These are phyloP conservation scores for Onchidella celtica DNA, from an alignment of 2,888 invertebrate genomes.

Conservation along the genomic window DNA sequence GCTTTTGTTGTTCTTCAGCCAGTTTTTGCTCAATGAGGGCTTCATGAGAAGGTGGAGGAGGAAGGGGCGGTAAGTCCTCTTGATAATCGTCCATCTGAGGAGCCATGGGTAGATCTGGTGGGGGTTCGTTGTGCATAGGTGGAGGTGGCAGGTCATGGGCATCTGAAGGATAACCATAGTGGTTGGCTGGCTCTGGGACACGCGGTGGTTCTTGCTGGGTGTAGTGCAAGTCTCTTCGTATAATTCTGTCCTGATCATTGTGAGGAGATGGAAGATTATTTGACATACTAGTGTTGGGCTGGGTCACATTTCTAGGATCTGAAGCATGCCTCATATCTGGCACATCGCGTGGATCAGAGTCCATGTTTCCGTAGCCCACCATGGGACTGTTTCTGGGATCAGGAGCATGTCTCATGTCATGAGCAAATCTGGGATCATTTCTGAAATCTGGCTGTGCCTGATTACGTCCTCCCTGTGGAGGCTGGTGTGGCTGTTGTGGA, in stretches of 20 bases:
- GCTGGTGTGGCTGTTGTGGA: not conserved
- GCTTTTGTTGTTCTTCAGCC: slow-evolving; percentile 63
- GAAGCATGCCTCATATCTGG: slow-evolving; percentile 21
- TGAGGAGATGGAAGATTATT: slow-evolving; percentile 23
- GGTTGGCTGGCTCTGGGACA: slow-evolving; percentile 22
- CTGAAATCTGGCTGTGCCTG: slow-evolving; percentile 31
- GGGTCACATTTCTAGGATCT: slow-evolving; percentile 40
- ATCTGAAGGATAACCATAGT: slow-evolving; percentile 13
- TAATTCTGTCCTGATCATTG: slow-evolving; percentile 39
- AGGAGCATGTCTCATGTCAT: slow-evolving; percentile 21
- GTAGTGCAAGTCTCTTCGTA: slow-evolving; percentile 23
- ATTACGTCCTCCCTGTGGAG: not conserved
- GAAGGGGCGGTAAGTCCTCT: slow-evolving; percentile 72
- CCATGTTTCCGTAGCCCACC: not conserved
- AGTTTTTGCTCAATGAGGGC: slow-evolving; percentile 83
- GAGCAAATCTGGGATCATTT: slow-evolving; percentile 24
- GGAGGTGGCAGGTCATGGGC: slow-evolving; percentile 55
- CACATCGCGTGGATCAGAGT: slow-evolving; percentile 23
- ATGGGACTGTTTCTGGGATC: slow-evolving; percentile 31
- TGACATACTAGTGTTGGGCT: not conserved
- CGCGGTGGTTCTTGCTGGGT: slow-evolving; percentile 9
- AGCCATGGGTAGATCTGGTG: slow-evolving; percentile 80
- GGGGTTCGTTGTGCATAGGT: slow-evolving; percentile 80
- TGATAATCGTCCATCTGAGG: slow-evolving; percentile 78
- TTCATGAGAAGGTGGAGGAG: slow-evolving; percentile 81